These are phyloP conservation scores for Brachynemurus nebulosus DNA, from an alignment of 2,888 invertebrate genomes.

Conservation along the genomic window DNA sequence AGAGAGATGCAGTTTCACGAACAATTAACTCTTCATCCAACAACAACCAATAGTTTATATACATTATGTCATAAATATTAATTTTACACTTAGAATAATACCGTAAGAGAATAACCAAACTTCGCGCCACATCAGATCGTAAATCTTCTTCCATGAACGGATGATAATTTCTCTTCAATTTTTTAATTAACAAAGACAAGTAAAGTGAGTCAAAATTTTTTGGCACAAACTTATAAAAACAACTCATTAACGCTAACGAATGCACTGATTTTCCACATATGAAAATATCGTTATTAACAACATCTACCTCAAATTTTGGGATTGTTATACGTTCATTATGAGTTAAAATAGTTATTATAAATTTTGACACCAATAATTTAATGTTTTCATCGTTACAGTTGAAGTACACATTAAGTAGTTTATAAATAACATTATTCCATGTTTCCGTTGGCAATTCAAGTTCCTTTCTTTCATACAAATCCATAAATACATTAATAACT, in stretches of 20 bases:
- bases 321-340: not conserved
- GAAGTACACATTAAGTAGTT: not conserved
- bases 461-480: not conserved
- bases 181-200: not conserved
- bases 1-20: not conserved
- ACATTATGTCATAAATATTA: not conserved
- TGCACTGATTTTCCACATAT: not conserved
- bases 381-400: conserved; percentile 1
- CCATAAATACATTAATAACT: not conserved
- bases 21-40: not conserved
- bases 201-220: not conserved
- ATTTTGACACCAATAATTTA: not conserved
- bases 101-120: not conserved
- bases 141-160: not conserved
- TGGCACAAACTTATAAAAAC: not conserved
- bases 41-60: not conserved
- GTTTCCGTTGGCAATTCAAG: not conserved
- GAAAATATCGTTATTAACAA: not conserved
- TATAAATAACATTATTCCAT: not conserved
- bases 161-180: conserved; percentile 1
- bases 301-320: too few species aligned
- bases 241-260: not conserved
- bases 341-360: not conserved
- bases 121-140: not conserved
- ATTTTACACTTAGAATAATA: not conserved